Conservation (phyloP, 2,113 vertebrate species). For the Osmerus eperlanus region DNA sequence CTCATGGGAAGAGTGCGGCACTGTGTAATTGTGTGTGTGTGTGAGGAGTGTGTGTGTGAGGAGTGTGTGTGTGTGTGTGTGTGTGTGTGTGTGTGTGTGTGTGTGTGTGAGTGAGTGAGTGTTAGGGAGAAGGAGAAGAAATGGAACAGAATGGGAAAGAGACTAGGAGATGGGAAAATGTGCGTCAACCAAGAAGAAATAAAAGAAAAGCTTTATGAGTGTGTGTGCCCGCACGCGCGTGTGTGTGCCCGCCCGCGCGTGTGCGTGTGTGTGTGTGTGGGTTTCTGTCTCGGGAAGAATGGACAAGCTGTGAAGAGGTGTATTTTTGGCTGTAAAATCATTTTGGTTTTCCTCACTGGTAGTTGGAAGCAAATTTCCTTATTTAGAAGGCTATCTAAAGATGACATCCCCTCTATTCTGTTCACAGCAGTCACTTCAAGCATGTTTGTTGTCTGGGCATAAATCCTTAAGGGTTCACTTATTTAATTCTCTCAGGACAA, state of each 20-base stretch:
- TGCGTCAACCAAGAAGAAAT: too few species aligned
- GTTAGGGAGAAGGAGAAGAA: not conserved
- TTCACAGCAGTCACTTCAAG: constrained; percentile 3
- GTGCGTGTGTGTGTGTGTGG: not conserved
- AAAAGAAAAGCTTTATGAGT: not conserved
- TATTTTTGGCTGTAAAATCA: too few species aligned
- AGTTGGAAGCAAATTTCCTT: not conserved
- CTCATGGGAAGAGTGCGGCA: constrained; percentile 31
- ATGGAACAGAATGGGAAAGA: not conserved
- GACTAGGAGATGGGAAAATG: not conserved
- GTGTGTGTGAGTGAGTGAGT: not conserved
- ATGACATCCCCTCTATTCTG: not conserved
- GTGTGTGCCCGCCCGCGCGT: not conserved
- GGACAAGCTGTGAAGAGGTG: too few species aligned
- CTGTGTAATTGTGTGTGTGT: constrained; percentile 24
- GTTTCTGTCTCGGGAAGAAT: too few species aligned
- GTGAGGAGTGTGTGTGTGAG: not conserved
- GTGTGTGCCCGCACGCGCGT: not conserved
- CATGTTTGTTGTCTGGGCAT: too few species aligned
- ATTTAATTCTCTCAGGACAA: not conserved
- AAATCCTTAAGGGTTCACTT: not conserved
- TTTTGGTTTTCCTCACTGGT: too few species aligned
- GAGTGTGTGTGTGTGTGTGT: not conserved
- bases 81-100: not conserved
- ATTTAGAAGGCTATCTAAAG: not conserved